Base-by-base conservation (phyloP, 2,888 invertebrate genomes). In the Balanococcus diminutus region DNA sequence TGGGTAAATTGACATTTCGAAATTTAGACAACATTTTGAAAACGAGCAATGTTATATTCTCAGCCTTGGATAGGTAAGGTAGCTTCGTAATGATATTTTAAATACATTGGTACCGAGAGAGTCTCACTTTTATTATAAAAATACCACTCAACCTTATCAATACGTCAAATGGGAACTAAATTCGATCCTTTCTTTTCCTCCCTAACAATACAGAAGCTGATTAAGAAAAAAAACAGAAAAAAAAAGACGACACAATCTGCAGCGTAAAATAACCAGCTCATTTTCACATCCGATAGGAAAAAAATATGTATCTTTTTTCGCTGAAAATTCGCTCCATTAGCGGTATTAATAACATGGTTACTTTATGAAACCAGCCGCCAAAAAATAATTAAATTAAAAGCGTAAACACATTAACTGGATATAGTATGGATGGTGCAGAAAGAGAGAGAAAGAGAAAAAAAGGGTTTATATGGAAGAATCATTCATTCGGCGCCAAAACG, bases 351-450 rank as follows among this genome's bases (percentile, higher is more conserved):
- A 39, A 82, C 46, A 46, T 36, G 11, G 82, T 51, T 42, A 51
- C 81, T 81, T 39, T 42, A 46, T 42, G 42, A 46, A 81, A 81
- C 39, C 42, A 42, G 46, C 39, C 82, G 51, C 51, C 82, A 51
- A 82, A 42, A 82, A 51, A 82, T 82, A 82, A 82, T 82, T 82
- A 82, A 82, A 82, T 82, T 82, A 82, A 82, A 82, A 82, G 82
- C 82, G 82, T 51, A 82, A 82, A 82, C 82, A 82, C 31, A 51
- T 51, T 42, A 51, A 82, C 46, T 51, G n/a, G 42, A 81, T 67
- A 31, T 75, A n/a, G 75, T 36, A 25, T 25, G 46, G 56, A 82
- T 82, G 51, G 82, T 16, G 19, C 19, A 42, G 28, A 32, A 8
- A 42, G 16, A 39, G 42, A 39, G 39, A 2, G 22, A 11, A 16